These are phyloP conservation scores for Sericinus montela DNA, from an alignment of 2,888 invertebrate genomes.

Conservation along the genomic window DNA sequence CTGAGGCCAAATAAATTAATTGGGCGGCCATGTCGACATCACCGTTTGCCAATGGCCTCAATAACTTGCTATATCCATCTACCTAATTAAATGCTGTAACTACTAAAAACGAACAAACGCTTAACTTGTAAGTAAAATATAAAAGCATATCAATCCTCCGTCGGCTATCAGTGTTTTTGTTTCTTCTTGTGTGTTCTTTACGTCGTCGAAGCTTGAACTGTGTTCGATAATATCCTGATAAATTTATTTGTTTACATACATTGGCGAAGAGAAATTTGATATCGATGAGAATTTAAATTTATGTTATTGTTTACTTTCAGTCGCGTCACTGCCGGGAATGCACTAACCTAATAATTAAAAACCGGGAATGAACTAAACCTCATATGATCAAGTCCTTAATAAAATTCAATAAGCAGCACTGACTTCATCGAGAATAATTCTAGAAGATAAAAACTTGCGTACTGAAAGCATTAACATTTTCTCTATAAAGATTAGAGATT, in stretches of 20 bases:
- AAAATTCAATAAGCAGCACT: too few species aligned
- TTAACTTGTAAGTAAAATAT: too few species aligned
- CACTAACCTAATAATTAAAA: too few species aligned
- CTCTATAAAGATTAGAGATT: too few species aligned
- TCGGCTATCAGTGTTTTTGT: background rate
- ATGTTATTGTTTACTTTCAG: too few species aligned
- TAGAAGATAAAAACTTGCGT: too few species aligned
- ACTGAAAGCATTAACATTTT: too few species aligned
- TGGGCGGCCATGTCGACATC: slow-evolving; percentile 22
- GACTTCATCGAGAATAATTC: too few species aligned
- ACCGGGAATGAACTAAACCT: too few species aligned
- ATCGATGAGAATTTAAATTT: too few species aligned
- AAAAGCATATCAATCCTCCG: background rate
- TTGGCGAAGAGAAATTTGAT: background rate
- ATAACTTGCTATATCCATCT: slow-evolving; percentile 34
- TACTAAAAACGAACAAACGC: background rate
- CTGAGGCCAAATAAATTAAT: slow-evolving; percentile 41
- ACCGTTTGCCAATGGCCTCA: slow-evolving; percentile 38
- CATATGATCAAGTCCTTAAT: too few species aligned
- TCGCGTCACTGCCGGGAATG: too few species aligned
- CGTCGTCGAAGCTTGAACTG: background rate
- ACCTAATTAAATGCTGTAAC: slow-evolving; percentile 19
- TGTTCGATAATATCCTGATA: background rate
- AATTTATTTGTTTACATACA: background rate
- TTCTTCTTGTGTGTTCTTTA: background rate